Evolutionary conservation across 2,797 vertebrate species (phyloP), one percentile per base, ranked within the genome.

Genomic region (Centropyge bicolor): DNA sequence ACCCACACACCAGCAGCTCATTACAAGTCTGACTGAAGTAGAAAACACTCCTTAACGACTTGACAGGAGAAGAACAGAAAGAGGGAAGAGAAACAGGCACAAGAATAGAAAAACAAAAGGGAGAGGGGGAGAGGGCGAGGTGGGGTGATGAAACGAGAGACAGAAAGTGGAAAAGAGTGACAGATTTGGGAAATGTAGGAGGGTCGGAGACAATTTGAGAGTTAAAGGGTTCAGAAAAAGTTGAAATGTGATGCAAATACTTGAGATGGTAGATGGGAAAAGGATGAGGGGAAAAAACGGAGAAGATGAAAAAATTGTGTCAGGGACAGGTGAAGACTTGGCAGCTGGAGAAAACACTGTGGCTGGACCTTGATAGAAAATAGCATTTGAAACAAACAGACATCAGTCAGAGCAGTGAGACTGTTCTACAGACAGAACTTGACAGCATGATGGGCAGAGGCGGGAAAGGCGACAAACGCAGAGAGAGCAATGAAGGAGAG

Each of bases 11-110:
- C 54, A 64, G 54, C 22, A 73, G 51, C 61, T 84, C 57, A 71
- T 81, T 80, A 63, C 67, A 59, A 75, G 56, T 63, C 56, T 71
- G 51, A 80, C 59, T 74, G 40, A 80, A 84, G 67, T 7, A 64
- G 52, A 60, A 70, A 71, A 57, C 16, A 67, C 45, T 64, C 49
- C 67, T 66, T n/a, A 63, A 72, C 54, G 68, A 70, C 10, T 36
- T 79, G 74, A 84, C 60, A 75, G 62, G 24, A 19, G 3, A 75
- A 46, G 19, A 74, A 57, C 61, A 49, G 27, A 43, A 62, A 2
- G 35, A 73, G 56, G 17, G 51, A 55, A 74, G 45, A 77, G 60
- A 72, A 49, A 63, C 0, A 5, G 31, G 46, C 64, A 41, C 16
- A 31, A 66, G 38, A 59, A 62, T 1, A 46, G 67, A 48, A 46